phyloP scores from a whole-genome alignment of 2,888 invertebrate genomes.

The Tachina fera region DNA sequence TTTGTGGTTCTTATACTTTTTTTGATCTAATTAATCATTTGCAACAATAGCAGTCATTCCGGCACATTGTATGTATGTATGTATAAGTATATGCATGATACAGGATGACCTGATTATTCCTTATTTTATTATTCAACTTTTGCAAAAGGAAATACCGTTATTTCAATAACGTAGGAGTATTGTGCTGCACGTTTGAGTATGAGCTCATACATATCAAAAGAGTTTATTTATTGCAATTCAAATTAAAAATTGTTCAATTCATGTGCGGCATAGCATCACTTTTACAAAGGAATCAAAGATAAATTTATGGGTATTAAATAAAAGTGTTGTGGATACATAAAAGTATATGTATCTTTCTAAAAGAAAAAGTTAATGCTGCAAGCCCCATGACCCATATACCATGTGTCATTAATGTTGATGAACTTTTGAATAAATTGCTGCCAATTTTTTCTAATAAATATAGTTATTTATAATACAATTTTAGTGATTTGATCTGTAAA shows the following conservation, averaged over 20 bases:
- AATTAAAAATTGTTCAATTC: conserved; percentile 41
- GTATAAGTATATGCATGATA: conserved; percentile 52
- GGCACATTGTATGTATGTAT: conserved; percentile 24
- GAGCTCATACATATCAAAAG: conserved; percentile 40
- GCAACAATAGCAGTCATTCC: conserved; percentile 46
- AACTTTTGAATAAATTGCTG: neutral
- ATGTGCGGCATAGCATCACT: conserved; percentile 44
- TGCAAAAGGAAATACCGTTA: conserved; percentile 43
- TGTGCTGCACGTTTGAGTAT: neutral
- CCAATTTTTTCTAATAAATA: neutral
- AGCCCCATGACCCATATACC: conserved; percentile 39
- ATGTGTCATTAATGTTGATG: conserved; percentile 12
- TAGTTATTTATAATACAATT: too few relatives aligned
- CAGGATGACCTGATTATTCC: conserved; percentile 67
- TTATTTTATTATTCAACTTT: conserved; percentile 33
- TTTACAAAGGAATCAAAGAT: conserved; percentile 24
- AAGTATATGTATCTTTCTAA: neutral
- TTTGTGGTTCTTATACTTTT: conserved; percentile 60
- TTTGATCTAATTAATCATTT: conserved; percentile 71
- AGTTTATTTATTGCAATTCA: conserved; percentile 46
- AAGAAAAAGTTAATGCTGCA: neutral
- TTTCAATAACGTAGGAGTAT: conserved; percentile 47
- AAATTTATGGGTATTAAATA: conserved; percentile 43
- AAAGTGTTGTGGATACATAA: conserved; percentile 10
- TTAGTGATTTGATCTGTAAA: too few relatives aligned